Evolutionary conservation across 2,113 vertebrate genomes (phyloP), one percentile per base, ranked within the genome.

Genomic region (Hyperopisus bebe): DNA sequence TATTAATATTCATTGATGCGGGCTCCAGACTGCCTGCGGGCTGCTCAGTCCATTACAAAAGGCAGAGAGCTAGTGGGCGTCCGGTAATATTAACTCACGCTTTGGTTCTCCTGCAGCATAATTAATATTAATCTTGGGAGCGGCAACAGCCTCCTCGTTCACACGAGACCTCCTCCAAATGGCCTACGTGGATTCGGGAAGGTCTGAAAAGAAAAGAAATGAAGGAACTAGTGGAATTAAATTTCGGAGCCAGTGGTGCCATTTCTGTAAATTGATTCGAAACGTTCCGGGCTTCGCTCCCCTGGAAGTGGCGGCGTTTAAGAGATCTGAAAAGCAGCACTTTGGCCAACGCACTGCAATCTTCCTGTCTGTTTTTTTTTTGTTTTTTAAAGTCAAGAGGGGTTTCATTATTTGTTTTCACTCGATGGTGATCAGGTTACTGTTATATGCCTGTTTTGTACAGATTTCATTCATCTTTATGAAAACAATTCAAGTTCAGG

Each of bases 1-100:
- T 62, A 66, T 88, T 88, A n/a, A 62, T 66, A 62, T 88, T 88
- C 51, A 62, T 62, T 66, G 87, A 88, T 88, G 87, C 48, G 19
- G 87, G 19, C 35, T 46, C 0, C 55, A 39, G 27, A 24, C 10
- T n/a, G 17, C 58, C 51, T 88, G 85, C 50, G 10, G 87, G 55
- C 35, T 88, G 55, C 87, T 31, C 50, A 88, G 87, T 62, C 87
- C 53, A 66, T 88, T 88, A 58, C 86, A 51, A 35, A 87, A 55
- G 17, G 86, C 50, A 42, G 51, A 31, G 86, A 15, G 39, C 11
- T 39, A 15, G 27, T 55, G 84, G 48, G 47, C 84, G 13, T 35
- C 50, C 50, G 15, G 35, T 88, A 24, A 39, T 66, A 66, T 88
- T 62, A 62, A 66, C 48, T 88, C 35, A 66, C 35, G 42, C 51